These are phyloP conservation scores for Pachyseris speciosa DNA, from an alignment of 64 coral and sea anemone species.

Conservation along the genomic window DNA sequence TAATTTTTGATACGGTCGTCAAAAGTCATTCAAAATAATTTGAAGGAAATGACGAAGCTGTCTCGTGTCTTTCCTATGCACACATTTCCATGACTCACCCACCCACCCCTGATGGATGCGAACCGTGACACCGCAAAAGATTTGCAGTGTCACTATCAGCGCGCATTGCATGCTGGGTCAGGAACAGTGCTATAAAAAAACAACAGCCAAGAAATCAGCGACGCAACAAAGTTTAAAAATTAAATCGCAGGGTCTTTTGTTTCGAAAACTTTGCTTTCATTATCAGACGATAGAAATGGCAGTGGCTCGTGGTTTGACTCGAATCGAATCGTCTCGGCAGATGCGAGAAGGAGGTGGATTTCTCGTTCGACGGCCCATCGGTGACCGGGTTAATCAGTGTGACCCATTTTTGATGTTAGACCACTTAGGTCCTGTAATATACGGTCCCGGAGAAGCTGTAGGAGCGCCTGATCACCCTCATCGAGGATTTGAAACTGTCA, in stretches of 20 bases:
- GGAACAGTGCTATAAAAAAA: not conserved
- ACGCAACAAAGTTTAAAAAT: no score
- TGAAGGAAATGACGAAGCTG: no score
- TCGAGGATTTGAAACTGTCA: slow-evolving; percentile 97
- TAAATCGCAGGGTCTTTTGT: no score
- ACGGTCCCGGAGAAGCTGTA: slow-evolving; percentile 87
- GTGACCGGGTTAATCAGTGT: slow-evolving; percentile 73
- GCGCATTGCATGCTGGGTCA: slow-evolving; percentile 61
- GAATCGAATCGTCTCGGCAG: slow-evolving; percentile 83
- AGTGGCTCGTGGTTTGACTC: slow-evolving; percentile 59
- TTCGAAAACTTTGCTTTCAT: not conserved
- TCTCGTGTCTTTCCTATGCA: no score
- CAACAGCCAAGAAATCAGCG: not conserved
- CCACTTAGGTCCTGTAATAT: slow-evolving; percentile 89
- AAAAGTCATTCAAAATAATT: no score
- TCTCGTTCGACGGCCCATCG: slow-evolving; percentile 91
- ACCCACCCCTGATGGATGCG: no score
- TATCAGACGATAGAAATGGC: slow-evolving; percentile 27
- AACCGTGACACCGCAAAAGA: not conserved
- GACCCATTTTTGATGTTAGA: slow-evolving; percentile 95
- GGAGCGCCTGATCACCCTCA: slow-evolving; percentile 98
- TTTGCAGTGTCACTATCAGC: not conserved
- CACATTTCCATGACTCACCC: no score
- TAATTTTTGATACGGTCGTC: no score
- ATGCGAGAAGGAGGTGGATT: slow-evolving; percentile 98